phyloP scores from a whole-genome alignment of 37 sponge, comb jelly and placozoan genomes.

The Crambe crambe region DNA sequence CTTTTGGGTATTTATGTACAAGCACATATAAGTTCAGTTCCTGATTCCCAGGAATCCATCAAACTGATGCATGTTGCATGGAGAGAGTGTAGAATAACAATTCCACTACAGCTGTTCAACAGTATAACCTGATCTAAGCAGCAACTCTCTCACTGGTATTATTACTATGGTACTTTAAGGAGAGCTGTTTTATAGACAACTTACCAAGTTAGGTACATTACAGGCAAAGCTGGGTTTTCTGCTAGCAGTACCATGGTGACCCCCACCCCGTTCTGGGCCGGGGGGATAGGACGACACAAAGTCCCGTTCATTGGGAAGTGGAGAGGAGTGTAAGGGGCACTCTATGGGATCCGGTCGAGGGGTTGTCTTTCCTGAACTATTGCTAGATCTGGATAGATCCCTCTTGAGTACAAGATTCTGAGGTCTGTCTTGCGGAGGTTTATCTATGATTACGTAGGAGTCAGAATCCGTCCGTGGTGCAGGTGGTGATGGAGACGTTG shows the following conservation, averaged over 20 bases:
- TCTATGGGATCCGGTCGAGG: background rate
- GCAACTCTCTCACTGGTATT: no score
- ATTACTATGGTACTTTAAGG: no score
- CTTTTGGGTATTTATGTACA: no score
- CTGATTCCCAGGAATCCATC: no score
- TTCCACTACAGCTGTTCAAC: no score
- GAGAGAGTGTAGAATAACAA: no score
- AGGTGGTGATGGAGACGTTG: no score
- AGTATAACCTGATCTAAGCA: no score
- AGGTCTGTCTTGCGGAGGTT: background rate
- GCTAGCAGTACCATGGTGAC: background rate
- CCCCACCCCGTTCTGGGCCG: background rate
- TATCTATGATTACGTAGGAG: background rate
- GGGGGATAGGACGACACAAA: constrained; percentile 7
- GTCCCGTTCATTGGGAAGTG: background rate
- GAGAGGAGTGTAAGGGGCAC: background rate
- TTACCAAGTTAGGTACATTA: no score
- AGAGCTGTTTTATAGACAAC: no score
- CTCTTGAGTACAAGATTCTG: background rate
- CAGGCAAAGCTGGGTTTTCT: background rate
- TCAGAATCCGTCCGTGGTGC: background rate
- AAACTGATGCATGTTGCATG: no score
- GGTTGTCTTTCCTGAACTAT: background rate
- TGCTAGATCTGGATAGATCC: background rate
- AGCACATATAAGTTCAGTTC: no score